Evolutionary conservation across 2,113 vertebrate genomes (phyloP).

Genomic region (Vombatus ursinus): DNA sequence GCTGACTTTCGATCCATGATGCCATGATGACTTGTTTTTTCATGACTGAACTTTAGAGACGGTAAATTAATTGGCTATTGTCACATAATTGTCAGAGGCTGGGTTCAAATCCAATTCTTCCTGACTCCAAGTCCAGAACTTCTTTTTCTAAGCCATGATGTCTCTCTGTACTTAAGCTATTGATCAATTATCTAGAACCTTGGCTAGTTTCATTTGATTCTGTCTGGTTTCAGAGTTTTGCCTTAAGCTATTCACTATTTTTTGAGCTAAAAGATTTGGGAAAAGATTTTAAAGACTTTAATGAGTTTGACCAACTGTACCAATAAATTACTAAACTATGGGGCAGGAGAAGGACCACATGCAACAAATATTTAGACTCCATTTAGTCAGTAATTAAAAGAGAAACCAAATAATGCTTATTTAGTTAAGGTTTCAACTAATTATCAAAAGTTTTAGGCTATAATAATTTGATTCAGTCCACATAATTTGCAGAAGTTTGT

Average conservation of each 20-base stretch:
- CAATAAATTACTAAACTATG: neutral
- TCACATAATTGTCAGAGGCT: neutral
- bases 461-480: neutral
- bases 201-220: neutral
- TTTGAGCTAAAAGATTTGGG: neutral
- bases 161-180: neutral
- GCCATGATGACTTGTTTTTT: neutral
- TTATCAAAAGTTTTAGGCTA: neutral
- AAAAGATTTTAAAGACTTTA: neutral
- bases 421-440: neutral
- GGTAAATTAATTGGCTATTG: neutral
- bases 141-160: neutral
- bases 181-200: neutral
- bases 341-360: neutral
- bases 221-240: neutral
- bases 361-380: neutral
- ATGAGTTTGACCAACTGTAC: neutral
- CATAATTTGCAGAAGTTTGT: neutral
- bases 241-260: neutral
- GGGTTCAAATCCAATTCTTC: neutral
- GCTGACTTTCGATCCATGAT: neutral
- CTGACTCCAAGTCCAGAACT: neutral
- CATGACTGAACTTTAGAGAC: neutral
- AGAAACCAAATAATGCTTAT: neutral
- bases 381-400: neutral